Evolutionary conservation across 2,113 vertebrate genomes (phyloP), one percentile per base, ranked within the genome.

Genomic region (Hippotragus niger): DNA sequence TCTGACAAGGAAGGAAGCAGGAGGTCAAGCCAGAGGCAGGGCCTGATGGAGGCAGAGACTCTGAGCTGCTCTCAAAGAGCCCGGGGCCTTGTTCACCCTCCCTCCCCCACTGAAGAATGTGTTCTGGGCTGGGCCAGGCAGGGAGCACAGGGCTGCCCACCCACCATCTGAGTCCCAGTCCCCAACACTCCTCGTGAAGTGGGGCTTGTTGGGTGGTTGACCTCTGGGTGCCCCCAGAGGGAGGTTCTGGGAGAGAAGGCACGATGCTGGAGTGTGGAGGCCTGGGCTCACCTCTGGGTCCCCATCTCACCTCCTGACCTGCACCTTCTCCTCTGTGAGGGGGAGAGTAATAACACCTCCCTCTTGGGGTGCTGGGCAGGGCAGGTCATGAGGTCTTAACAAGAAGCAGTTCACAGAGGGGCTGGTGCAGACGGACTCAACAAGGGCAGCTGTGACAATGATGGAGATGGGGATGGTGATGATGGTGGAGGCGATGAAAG

Each of bases 51-150:
- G 29, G 45, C 16, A 14, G n/a, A 29, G 86, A n/a, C 16, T 36
- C 60, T 19, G 15, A 25, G 9, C 31, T 19, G 47, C 1, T 1
- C 25, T 5, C 14, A 5, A 0, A 23, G 25, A 7, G 7, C 1
- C 81, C 2, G 7, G 55, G 64, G 7, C 0, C 64, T 58, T 4
- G 12, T 2, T 25, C 16, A 4, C 7, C 33, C 14, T 13, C 31
- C 12, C 17, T 2, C 27, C 12, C 25, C 25, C 1, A 14, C 71
- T 76, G 14, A 33, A 47, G 29, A 52, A 2, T 14, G 5, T 47
- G 36, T 6, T 58, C 31, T 33, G 13, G 29, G 36, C 23, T 31
- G 87, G 21, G 64, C 2, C 17, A 31, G 25, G 47, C 3, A 6
- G 16, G 76, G 40, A 4, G 3, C 62, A 33, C 86, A 50, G 13